Evolutionary conservation across 2,888 invertebrate species (phyloP).

Genomic region (Antheraea assamensis): DNA sequence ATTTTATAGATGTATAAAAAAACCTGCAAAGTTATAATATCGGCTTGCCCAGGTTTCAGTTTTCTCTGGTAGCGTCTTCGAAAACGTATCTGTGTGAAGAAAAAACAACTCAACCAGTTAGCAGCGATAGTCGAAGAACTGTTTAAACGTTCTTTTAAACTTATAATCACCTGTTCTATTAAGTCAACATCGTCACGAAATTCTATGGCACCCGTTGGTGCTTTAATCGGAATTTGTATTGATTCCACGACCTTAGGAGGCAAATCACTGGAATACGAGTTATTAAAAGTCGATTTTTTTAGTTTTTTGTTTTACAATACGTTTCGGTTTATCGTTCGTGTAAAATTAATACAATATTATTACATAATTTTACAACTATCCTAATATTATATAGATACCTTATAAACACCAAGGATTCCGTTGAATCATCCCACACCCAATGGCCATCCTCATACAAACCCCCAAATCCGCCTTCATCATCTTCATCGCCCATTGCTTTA

Average conservation of each 20-base stretch:
- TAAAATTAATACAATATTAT: background rate
- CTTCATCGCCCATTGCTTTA: slow-evolving; percentile 64
- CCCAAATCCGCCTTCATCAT: slow-evolving; percentile 64
- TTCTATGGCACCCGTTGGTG: slow-evolving; percentile 69
- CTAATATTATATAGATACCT: slow-evolving; percentile 45
- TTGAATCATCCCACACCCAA: slow-evolving; percentile 76
- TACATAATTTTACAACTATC: background rate
- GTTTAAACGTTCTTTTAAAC: background rate
- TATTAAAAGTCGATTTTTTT: background rate
- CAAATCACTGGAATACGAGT: slow-evolving; percentile 52
- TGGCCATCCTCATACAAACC: slow-evolving; percentile 73
- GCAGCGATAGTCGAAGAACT: background rate
- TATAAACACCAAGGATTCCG: slow-evolving; percentile 52
- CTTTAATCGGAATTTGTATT: slow-evolving; percentile 57
- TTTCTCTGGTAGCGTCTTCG: slow-evolving; percentile 82
- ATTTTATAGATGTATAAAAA: background rate
- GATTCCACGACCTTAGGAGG: slow-evolving; percentile 56
- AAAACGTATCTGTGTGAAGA: slow-evolving; percentile 75
- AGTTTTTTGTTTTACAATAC: background rate
- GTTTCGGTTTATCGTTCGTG: background rate
- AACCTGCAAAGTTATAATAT: slow-evolving; percentile 80
- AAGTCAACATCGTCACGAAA: slow-evolving; percentile 80
- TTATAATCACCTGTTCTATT: slow-evolving; percentile 71
- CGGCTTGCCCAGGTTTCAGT: slow-evolving; percentile 74
- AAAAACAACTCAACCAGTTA: background rate